These are phyloP conservation scores for Zosterops pallidus DNA, from an alignment of 2,113 vertebrate genomes.

Conservation along the genomic window DNA sequence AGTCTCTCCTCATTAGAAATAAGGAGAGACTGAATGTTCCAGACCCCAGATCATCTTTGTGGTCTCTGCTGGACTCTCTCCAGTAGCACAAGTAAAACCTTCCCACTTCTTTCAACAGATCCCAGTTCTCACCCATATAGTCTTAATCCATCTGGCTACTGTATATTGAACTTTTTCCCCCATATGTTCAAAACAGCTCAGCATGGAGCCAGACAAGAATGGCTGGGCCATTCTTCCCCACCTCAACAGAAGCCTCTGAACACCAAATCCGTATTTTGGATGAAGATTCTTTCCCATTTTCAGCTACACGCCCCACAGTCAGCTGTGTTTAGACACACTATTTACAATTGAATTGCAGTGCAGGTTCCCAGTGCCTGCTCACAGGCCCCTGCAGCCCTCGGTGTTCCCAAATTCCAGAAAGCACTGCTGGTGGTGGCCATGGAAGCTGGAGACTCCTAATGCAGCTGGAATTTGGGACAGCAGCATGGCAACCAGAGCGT, in stretches of 20 bases:
- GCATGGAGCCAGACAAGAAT: not conserved
- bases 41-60: not conserved
- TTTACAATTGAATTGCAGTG: not conserved
- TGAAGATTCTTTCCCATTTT: not conserved
- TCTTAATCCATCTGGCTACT: not conserved
- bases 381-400: not conserved
- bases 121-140: not conserved
- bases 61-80: not conserved
- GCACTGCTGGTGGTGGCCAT: not conserved
- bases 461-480: constrained; percentile 10
- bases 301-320: not conserved
- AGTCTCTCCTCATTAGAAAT: not conserved
- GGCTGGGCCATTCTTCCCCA: not conserved
- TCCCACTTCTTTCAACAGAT: not conserved
- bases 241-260: not conserved
- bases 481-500: not conserved
- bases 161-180: not conserved
- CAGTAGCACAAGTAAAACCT: not conserved
- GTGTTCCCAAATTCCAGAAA: not conserved
- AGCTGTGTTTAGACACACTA: not conserved
- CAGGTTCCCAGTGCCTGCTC: not conserved
- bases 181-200: not conserved
- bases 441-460: not conserved
- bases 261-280: not conserved
- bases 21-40: not conserved